A percentile compares a stretch with the other conserved stretches of the same genome.
Evolutionary conservation across 1,140 invertebrate species (phyloP).

Genomic region (Hestina assimilis): DNA sequence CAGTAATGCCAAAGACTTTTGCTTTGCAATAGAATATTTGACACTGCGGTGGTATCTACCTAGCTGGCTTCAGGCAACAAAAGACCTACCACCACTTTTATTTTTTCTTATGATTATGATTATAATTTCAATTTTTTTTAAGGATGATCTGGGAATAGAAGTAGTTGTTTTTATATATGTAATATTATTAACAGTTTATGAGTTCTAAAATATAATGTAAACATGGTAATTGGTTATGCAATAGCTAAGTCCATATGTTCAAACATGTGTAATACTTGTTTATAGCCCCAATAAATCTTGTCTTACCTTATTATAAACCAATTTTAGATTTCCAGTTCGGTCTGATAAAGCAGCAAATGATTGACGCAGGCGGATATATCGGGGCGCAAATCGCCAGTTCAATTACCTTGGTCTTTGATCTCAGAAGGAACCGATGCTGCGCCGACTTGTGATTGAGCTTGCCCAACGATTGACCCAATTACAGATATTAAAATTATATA

Average conservation of each 20-base stretch:
- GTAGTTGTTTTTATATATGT: no score
- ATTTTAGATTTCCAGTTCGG: neutral
- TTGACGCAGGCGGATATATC: slow-evolving; percentile 16
- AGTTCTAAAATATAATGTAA: no score
- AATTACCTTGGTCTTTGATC: slow-evolving; percentile 28
- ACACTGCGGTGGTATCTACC: no score
- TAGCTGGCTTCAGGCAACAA: no score
- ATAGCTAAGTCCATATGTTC: neutral
- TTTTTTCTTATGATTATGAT: no score
- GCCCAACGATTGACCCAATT: slow-evolving; percentile 17
- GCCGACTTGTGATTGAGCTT: slow-evolving; percentile 19
- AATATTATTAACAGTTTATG: no score
- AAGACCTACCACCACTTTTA: no score
- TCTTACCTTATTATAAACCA: neutral
- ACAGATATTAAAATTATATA: slow-evolving; percentile 23
- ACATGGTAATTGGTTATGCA: no score
- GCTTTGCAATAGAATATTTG: no score
- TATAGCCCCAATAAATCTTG: neutral
- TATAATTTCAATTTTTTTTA: no score
- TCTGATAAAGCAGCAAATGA: slow-evolving; percentile 13
- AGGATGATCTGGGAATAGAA: no score
- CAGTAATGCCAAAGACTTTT: no score
- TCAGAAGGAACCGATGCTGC: slow-evolving; percentile 16
- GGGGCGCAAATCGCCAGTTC: slow-evolving; percentile 21
- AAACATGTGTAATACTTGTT: neutral